Evolutionary conservation across 2,113 vertebrate genomes (phyloP), one percentile per base, ranked within the genome.

Genomic region (Passer montanus): DNA sequence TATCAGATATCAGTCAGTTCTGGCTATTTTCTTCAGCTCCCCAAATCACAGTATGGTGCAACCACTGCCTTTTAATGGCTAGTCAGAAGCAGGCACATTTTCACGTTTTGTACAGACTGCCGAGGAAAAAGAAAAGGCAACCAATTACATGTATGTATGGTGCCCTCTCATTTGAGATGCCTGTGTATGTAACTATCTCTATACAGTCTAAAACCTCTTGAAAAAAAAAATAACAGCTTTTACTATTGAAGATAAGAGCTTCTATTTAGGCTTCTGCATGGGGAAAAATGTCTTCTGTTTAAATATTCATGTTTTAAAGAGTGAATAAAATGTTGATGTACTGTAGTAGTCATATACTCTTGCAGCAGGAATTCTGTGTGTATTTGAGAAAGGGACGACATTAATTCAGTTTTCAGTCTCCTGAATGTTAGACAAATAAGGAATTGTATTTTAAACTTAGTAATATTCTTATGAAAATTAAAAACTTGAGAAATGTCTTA

Each of bases 1-100:
- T 98, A 98, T 98, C 98, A 98, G 98, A 98, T 98, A 98, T 98
- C 98, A 98, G 97, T 98, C 97, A 98, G 98, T 98, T 97, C 98
- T 98, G 98, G 98, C 98, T 98, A 98, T 98, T 98, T 98, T 98
- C 98, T 98, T 98, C 96, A 96, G 98, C 98, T 98, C 97, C 95
- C 97, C 97, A 98, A 98, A 98, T 98, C 98, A 98, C 98, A 98
- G 98, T 98, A 98, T 98, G 98, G 97, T 98, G 98, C 98, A 98
- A 97, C 96, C 96, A 97, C 97, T 98, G 98, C 97, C 97, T 98
- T 98, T 98, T 98, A 99, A 99, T 98, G 98, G 98, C 97, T 96
- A 97, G 98, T 97, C 98, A 98, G 97, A 97, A 98, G 96, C 98
- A 98, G 97, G 97, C 96, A 97, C 98, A 97, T 98, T 98, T 98